Evolutionary conservation across 64 coral and sea anemone species (phyloP), one percentile per base, ranked within the genome.

Genomic region (Orbicella faveolata): DNA sequence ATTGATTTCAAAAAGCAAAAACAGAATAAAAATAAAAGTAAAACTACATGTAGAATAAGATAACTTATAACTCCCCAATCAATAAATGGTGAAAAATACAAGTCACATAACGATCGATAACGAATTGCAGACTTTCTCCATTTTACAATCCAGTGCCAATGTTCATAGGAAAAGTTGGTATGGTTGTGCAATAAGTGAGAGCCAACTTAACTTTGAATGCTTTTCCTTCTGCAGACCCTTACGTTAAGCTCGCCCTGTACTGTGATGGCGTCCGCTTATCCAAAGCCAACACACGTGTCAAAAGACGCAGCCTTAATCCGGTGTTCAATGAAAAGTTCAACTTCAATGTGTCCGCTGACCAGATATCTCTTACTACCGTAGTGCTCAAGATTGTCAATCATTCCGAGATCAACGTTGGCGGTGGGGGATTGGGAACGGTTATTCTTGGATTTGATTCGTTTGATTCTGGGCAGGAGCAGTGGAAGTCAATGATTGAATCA

Each of bases 271-370:
- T 93, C 44, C 91, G 96, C 9, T 33, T 95, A 14, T 94, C 88
- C 36, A 95, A 95, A 74, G 94, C 93, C 25, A 95, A 92, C 25
- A 98, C 96, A 34, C 83, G 96, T 54, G 96, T 98, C 13, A 98
- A 98, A 73, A 83, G 94, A 20, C 90, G 93, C 66, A 93, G 88
- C 33, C 73, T 93, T 14, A 98, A 95, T 54, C 96, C 96, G 16
- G 89, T 98, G 37, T 98, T 90, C 84, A 98, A 98, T 52, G 96
- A 98, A 59, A 98, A 98, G 63, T 98, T 98, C 48, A 98, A 98
- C 79, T 98, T 98, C 36, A 95, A 98, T 63, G 88, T 98, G 12
- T 88, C 87, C 34, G 87, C 96, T 65, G 96, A 98, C 86, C 96
- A 95, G 65, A 98, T 98, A 78, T 95, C 96, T 36, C 80, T 93